Percentiles rank a stretch among this genome's conserved stretches.
Evolutionary conservation across 2,797 vertebrate genomes (phyloP).

Genomic region (Geotrypetes seraphini): DNA sequence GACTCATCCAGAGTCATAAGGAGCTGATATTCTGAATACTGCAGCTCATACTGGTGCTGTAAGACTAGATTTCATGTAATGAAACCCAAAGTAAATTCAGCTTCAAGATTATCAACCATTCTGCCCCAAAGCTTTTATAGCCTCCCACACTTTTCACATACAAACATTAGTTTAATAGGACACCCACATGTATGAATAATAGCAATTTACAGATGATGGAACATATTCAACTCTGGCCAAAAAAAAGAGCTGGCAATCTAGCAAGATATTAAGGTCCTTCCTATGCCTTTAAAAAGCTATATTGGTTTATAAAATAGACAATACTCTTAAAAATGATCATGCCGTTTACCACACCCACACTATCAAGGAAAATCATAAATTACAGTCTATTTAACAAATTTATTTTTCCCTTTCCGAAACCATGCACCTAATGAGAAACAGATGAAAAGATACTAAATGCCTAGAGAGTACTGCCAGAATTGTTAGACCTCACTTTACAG

Average conservation of each 20-base stretch:
- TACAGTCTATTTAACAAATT: conserved; percentile 1
- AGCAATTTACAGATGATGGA: background rate
- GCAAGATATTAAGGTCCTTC: conserved; percentile 10
- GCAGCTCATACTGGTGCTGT: too few species aligned
- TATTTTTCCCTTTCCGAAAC: background rate
- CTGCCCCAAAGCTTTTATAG: background rate
- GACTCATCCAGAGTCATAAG: too few species aligned
- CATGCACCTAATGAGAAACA: too few species aligned
- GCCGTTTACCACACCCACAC: conserved; percentile 3
- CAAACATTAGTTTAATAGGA: conserved; percentile 8
- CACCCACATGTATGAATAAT: background rate
- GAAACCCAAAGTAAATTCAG: too few species aligned
- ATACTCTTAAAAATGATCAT: background rate
- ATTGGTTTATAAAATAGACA: background rate
- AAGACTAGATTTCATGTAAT: too few species aligned
- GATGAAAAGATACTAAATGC: too few species aligned
- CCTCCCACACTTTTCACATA: conserved; percentile 9
- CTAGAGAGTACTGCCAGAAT: too few species aligned
- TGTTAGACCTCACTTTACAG: too few species aligned
- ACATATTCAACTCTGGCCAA: background rate
- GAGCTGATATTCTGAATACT: too few species aligned
- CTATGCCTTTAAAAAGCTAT: conserved; percentile 2
- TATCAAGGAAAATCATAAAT: background rate
- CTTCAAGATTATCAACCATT: too few species aligned
- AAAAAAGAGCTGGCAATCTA: conserved; percentile 5